These are phyloP conservation scores for Poecilia gillii DNA, from an alignment of 2,797 vertebrate genomes.

Conservation along the genomic window DNA sequence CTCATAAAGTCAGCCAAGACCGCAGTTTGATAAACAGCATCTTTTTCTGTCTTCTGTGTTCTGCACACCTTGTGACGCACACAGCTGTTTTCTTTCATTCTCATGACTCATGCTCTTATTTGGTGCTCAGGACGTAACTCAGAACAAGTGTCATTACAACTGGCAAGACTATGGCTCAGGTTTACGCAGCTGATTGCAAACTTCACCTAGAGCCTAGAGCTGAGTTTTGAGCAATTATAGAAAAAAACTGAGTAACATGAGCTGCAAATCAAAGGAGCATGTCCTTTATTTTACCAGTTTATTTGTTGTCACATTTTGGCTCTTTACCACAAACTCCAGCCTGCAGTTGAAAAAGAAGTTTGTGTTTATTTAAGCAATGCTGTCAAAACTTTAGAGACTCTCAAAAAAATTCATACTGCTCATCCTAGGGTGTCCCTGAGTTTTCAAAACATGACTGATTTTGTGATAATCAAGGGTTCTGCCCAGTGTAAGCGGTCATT, in stretches of 20 bases:
- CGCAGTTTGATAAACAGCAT: slow-evolving; percentile 5
- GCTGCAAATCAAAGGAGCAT: not conserved
- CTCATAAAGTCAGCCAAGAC: not conserved
- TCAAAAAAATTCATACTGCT: not conserved
- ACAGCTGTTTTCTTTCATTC: not conserved
- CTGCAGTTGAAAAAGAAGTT: not conserved
- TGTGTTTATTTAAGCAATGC: not conserved
- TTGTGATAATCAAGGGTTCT: not conserved
- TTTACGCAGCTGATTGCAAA: not conserved
- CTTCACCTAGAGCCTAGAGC: too few species aligned
- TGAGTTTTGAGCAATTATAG: not conserved
- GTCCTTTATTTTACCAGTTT: not conserved
- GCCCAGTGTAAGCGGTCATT: not conserved
- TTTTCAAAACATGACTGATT: not conserved
- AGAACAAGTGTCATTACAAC: not conserved
- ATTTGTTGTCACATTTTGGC: not conserved
- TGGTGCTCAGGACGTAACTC: not conserved
- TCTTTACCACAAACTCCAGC: not conserved
- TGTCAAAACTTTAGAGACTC: not conserved
- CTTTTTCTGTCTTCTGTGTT: not conserved
- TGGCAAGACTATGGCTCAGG: not conserved
- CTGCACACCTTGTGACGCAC: not conserved
- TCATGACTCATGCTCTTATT: slow-evolving; percentile 11
- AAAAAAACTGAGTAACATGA: not conserved
- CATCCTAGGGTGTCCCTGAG: not conserved